phyloP scores from a whole-genome alignment of 2,113 vertebrate species.

The Lagopus leucura region DNA sequence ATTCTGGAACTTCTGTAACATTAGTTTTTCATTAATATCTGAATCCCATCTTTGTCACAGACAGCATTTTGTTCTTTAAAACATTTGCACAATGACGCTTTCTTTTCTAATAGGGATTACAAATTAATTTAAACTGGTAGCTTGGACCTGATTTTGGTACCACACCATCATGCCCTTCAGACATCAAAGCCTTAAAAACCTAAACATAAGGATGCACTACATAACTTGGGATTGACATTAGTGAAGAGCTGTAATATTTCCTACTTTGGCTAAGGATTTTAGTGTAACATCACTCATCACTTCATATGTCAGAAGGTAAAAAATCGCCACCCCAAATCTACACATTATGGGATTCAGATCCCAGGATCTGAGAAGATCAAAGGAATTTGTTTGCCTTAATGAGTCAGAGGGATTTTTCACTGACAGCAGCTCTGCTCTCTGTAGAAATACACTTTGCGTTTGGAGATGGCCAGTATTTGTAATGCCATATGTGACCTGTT shows the following conservation, averaged over 20 bases:
- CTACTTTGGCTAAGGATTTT: not conserved
- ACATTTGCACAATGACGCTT: not conserved
- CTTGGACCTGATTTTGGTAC: not conserved
- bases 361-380: not conserved
- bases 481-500: not conserved
- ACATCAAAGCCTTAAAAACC: not conserved
- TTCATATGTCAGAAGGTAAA: not conserved
- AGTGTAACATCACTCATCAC: not conserved
- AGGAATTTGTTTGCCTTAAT: not conserved
- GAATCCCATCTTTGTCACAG: not conserved
- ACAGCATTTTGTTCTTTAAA: not conserved
- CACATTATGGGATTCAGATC: not conserved
- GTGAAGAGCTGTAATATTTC: not conserved
- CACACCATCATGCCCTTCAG: not conserved
- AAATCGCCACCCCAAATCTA: not conserved
- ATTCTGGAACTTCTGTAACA: not conserved
- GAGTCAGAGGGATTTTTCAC: not conserved
- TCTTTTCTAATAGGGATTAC: not conserved
- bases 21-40: not conserved
- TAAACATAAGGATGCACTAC: not conserved
- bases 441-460: not conserved
- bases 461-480: not conserved
- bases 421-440: rapidly evolving
- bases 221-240: not conserved
- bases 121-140: not conserved